phyloP scores from a whole-genome alignment of 2,113 vertebrate species.

The Falcunculus frontatus region DNA sequence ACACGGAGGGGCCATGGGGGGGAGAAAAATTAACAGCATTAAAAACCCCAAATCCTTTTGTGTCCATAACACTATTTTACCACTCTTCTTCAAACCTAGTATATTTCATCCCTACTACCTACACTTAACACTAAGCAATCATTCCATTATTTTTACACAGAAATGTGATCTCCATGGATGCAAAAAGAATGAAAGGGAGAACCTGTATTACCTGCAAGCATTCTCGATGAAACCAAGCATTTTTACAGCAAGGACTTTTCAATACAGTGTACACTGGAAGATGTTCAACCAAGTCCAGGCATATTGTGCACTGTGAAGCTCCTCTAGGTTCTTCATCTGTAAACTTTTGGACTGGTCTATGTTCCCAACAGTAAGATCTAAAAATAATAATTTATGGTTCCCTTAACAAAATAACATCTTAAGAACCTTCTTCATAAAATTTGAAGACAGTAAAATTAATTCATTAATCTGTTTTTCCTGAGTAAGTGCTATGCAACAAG shows the following conservation, averaged over 20 bases:
- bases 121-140: neutral
- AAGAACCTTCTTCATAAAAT: neutral
- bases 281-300: conserved; percentile 84
- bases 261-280: conserved; percentile 79
- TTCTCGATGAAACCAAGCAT: conserved; percentile 93
- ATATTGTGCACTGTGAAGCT: conserved; percentile 88
- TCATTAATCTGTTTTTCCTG: neutral
- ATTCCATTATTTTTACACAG: neutral
- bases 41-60: neutral
- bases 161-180: neutral
- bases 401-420: neutral
- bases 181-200: neutral
- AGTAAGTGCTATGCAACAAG: neutral
- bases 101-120: neutral
- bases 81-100: neutral
- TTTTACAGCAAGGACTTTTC: conserved; percentile 90
- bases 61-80: neutral
- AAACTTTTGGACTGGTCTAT: conserved; percentile 83
- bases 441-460: neutral
- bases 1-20: rapidly evolving
- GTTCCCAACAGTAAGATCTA: conserved; percentile 90
- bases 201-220: conserved; percentile 86
- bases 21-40: neutral
- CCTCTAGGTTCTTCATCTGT: conserved; percentile 58
- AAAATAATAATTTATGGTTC: conserved; percentile 16